phyloP scores from a whole-genome alignment of 2,797 vertebrate species.

The Anisognathus igniventris region DNA sequence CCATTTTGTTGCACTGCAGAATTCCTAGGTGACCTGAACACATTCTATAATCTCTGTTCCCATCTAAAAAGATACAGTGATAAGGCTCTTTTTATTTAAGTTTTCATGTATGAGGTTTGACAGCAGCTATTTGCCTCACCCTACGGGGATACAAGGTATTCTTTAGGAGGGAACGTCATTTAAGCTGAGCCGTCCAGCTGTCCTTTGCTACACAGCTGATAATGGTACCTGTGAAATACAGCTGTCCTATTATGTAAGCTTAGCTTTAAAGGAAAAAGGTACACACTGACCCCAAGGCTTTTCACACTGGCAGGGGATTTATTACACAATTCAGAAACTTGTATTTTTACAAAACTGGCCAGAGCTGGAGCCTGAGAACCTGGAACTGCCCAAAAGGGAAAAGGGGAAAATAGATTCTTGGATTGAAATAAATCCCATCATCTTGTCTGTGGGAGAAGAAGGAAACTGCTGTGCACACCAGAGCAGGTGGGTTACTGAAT shows the following conservation, averaged over 20 bases:
- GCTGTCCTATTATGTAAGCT: neutral
- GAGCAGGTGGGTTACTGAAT: neutral
- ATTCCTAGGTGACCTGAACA: neutral
- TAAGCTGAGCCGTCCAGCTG: neutral
- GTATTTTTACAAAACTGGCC: neutral
- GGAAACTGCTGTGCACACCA: neutral
- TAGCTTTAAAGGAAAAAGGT: neutral
- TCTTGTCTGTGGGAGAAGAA: neutral
- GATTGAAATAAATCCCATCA: constrained; percentile 2
- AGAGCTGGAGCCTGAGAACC: neutral
- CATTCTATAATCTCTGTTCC: neutral
- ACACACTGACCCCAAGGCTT: neutral
- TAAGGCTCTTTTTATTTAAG: neutral
- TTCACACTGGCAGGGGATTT: neutral
- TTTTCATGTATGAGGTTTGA: neutral
- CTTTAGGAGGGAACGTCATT: neutral
- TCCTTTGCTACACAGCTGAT: neutral
- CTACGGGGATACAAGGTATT: neutral
- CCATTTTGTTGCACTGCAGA: neutral
- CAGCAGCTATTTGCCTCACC: neutral
- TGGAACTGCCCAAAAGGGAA: neutral
- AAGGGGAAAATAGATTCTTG: neutral
- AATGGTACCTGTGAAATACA: neutral
- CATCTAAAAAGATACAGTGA: neutral
- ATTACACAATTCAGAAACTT: neutral